These are phyloP conservation scores for Sebastes ruberrimus DNA, from an alignment of 2,797 vertebrate genomes.

Conservation along the genomic window DNA sequence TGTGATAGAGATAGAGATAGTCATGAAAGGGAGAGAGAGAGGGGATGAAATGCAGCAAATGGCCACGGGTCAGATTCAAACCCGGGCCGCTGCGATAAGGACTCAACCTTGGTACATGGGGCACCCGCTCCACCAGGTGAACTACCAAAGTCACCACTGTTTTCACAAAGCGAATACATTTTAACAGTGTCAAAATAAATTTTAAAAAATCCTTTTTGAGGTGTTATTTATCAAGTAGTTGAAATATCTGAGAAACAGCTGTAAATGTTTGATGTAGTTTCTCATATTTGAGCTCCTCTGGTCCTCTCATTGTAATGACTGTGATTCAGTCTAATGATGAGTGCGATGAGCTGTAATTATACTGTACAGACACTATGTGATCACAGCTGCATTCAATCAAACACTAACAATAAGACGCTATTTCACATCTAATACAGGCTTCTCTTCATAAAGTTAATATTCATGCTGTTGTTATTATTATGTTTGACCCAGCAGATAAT, in stretches of 20 bases:
- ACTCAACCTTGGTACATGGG: no score
- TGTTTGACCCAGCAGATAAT: neutral
- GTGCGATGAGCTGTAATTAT: neutral
- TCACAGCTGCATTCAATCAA: neutral
- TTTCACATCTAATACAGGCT: neutral
- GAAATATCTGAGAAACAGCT: neutral
- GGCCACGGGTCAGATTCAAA: no score
- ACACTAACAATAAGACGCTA: neutral
- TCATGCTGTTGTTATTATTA: neutral
- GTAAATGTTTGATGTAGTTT: neutral
- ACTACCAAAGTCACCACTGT: neutral
- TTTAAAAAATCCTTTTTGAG: rapidly evolving
- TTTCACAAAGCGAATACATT: neutral
- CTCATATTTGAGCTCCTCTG: neutral
- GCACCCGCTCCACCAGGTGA: no score
- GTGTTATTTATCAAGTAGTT: neutral
- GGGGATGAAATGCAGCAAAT: no score
- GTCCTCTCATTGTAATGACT: neutral
- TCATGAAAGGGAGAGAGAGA: no score
- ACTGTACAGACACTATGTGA: neutral
- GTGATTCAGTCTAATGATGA: neutral
- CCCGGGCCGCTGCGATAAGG: no score
- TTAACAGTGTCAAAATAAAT: neutral
- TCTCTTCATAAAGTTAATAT: neutral
- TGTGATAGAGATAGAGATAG: no score